phyloP scores from a whole-genome alignment of 2,113 vertebrate genomes.

The Corapipo altera region DNA sequence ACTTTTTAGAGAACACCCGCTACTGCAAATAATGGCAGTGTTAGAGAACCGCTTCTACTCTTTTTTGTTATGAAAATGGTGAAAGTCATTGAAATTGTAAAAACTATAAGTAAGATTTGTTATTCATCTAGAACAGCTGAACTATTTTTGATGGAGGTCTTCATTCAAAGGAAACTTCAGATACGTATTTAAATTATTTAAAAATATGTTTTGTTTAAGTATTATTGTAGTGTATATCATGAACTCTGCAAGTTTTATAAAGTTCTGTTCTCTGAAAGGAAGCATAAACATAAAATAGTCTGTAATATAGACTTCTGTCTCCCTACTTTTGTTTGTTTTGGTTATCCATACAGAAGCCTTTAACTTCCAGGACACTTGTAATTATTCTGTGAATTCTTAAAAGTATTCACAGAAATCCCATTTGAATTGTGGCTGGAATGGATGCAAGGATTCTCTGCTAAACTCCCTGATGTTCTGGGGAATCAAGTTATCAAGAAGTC shows the following conservation, averaged over 20 bases:
- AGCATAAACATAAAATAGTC: not conserved
- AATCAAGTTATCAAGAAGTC: not conserved
- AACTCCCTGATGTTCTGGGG: not conserved
- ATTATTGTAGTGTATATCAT: not conserved
- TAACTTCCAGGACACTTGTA: not conserved
- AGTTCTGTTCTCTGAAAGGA: not conserved
- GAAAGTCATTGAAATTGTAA: not conserved
- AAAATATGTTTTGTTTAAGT: not conserved
- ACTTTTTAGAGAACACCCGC: not conserved
- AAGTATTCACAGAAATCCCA: not conserved
- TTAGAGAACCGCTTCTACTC: not conserved
- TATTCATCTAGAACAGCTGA: not conserved
- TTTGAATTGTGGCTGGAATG: not conserved
- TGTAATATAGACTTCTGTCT: not conserved
- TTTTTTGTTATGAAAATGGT: not conserved
- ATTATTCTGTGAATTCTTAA: not conserved
- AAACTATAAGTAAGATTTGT: not conserved
- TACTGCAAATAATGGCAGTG: not conserved
- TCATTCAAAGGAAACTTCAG: not conserved
- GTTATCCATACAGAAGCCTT: not conserved
- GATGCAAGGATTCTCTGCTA: not conserved
- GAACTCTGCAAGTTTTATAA: not conserved
- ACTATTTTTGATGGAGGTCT: not conserved
- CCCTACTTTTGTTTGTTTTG: not conserved
- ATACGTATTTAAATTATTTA: not conserved